phyloP scores from a whole-genome alignment of 2,888 invertebrate species.

The Megalurothrips usitatus region DNA sequence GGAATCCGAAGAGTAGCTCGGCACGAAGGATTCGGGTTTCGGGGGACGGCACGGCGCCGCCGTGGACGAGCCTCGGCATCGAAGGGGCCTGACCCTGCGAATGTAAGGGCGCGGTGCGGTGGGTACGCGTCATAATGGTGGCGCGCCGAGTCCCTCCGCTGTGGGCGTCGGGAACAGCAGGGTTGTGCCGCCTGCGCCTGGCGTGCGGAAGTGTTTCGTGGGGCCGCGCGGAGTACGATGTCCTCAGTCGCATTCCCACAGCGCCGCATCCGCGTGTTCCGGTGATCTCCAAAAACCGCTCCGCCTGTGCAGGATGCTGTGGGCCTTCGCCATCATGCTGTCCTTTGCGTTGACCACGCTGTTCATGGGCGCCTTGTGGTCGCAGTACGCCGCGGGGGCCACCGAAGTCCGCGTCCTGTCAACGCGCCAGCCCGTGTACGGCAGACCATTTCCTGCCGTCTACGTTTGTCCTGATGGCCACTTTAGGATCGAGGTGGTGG shows the following conservation, averaged over 20 bases:
- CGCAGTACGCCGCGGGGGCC: not conserved
- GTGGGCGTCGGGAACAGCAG: too few relatives aligned
- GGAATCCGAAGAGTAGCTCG: too few relatives aligned
- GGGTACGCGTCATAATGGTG: too few relatives aligned
- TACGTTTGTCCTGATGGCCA: not conserved
- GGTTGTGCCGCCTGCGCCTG: too few relatives aligned
- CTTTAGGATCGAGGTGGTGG: not conserved
- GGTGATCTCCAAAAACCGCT: not conserved
- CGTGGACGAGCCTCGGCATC: too few relatives aligned
- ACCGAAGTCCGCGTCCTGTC: not conserved
- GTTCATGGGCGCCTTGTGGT: not conserved
- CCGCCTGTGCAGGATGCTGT: not conserved
- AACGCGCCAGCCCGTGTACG: not conserved
- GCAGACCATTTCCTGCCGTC: not conserved
- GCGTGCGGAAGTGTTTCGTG: too few relatives aligned
- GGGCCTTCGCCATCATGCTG: not conserved
- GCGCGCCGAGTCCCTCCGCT: too few relatives aligned
- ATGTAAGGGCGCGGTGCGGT: too few relatives aligned
- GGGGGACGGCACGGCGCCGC: too few relatives aligned
- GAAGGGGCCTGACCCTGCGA: too few relatives aligned
- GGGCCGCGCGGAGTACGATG: too few relatives aligned
- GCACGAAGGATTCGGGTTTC: too few relatives aligned
- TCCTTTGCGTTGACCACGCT: not conserved
- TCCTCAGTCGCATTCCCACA: not conserved
- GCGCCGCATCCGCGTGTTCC: not conserved